phyloP scores from a whole-genome alignment of 2,888 invertebrate species.

The Brachyopa scutellaris region DNA sequence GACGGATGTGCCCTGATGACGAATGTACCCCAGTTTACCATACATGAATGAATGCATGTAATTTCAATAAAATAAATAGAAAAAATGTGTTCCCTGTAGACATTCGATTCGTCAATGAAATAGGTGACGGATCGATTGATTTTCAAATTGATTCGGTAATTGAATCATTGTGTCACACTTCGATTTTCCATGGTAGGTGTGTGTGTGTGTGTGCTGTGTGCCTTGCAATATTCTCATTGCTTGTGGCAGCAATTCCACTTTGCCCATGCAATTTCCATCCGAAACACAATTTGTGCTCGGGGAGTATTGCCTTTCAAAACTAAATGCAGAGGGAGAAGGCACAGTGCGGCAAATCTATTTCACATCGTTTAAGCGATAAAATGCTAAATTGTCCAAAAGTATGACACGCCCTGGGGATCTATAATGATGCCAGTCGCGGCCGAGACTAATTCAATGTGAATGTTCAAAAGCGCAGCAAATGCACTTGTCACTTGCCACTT shows the following conservation, averaged over 20 bases:
- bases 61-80: background rate
- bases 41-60: background rate
- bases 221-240: background rate
- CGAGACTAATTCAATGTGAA: conserved; percentile 34
- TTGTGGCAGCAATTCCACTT: background rate
- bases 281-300: conserved; percentile 9
- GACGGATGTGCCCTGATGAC: too few relatives aligned
- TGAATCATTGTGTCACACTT: conserved; percentile 23
- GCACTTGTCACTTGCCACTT: conserved; percentile 36
- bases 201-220: too few relatives aligned
- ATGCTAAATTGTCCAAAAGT: conserved; percentile 13
- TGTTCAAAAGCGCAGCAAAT: conserved; percentile 21
- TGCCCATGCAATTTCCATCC: conserved; percentile 1
- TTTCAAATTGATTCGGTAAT: conserved; percentile 14
- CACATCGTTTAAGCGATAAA: conserved; percentile 15
- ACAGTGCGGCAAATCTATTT: conserved; percentile 1
- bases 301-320: conserved; percentile 12
- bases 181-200: too few relatives aligned
- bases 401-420: conserved; percentile 15
- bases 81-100: background rate
- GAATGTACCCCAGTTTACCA: too few relatives aligned
- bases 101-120: conserved; percentile 11
- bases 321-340: background rate
- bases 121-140: conserved; percentile 10
- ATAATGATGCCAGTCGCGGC: conserved; percentile 10